Conservation (phyloP, 2,797 vertebrate species). For the Tauraco hartlaubi region DNA sequence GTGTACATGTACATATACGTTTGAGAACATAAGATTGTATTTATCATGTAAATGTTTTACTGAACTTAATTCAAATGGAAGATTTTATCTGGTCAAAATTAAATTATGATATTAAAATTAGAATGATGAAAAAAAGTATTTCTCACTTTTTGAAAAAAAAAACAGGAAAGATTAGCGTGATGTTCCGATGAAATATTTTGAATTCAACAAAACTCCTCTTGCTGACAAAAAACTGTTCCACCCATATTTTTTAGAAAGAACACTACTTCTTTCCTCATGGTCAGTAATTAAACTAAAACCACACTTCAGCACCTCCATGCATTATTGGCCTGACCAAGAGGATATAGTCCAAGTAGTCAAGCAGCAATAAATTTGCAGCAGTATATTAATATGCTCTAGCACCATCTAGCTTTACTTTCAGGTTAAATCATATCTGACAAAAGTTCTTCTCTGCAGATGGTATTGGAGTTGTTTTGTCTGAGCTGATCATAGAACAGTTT, state of each 20-base stretch:
- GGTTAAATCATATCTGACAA: background rate
- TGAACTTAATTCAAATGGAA: background rate
- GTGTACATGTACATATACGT: background rate
- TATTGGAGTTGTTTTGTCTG: background rate
- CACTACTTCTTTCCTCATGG: background rate
- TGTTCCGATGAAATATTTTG: background rate
- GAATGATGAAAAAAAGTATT: background rate
- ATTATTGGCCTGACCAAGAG: slow-evolving; percentile 8
- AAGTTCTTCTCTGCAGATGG: background rate
- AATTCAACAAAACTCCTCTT: background rate
- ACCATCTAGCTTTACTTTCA: slow-evolving; percentile 76
- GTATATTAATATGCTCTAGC: slow-evolving; percentile 66
- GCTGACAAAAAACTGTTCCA: background rate
- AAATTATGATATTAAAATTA: background rate
- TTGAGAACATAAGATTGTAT: background rate
- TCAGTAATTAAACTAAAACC: background rate
- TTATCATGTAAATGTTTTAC: background rate
- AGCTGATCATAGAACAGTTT: background rate
- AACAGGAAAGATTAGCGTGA: background rate
- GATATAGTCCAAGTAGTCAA: background rate
- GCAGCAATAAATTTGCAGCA: background rate
- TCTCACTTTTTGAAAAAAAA: background rate
- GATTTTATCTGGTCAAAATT: background rate
- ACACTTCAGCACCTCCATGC: background rate
- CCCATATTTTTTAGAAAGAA: background rate